A percentile compares a stretch with the other conserved stretches of the same genome.
These are phyloP conservation scores for Thysanoteuthis rhombus DNA, from an alignment of 2,888 invertebrate species.

Conservation along the genomic window DNA sequence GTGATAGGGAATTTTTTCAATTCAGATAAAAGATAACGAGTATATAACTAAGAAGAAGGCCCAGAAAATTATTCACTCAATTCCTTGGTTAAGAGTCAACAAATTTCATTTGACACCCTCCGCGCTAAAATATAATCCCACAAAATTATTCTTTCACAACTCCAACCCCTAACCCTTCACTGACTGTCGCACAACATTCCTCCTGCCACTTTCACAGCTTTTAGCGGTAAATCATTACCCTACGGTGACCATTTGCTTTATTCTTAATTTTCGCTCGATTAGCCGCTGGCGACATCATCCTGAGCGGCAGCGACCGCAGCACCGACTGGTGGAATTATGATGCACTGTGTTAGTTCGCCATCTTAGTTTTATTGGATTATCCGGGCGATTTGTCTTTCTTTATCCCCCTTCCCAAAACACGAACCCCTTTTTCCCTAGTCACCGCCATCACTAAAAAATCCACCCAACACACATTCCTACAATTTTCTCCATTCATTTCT, in stretches of 20 bases:
- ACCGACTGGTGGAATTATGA: neutral
- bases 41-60: no score
- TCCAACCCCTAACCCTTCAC: neutral
- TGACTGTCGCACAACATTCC: neutral
- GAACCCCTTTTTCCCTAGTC: no score
- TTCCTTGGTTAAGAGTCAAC: neutral
- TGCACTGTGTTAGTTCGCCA: neutral
- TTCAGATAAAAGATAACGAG: no score
- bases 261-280: neutral
- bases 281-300: slow-evolving; percentile 12
- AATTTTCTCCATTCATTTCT: no score
- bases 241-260: slow-evolving; percentile 12
- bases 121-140: neutral
- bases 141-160: neutral
- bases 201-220: neutral
- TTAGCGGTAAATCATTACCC: neutral
- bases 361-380: slow-evolving; percentile 12
- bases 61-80: neutral
- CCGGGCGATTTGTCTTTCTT: slow-evolving; percentile 12
- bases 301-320: neutral
- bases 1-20: no score
- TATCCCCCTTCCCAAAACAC: neutral
- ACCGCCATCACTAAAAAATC: no score
- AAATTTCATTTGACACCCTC: neutral
- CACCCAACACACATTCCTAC: no score